Evolutionary conservation across 2,888 invertebrate genomes (phyloP), one percentile per base, ranked within the genome.

Genomic region (Ashinkailepas kermadecensis): DNA sequence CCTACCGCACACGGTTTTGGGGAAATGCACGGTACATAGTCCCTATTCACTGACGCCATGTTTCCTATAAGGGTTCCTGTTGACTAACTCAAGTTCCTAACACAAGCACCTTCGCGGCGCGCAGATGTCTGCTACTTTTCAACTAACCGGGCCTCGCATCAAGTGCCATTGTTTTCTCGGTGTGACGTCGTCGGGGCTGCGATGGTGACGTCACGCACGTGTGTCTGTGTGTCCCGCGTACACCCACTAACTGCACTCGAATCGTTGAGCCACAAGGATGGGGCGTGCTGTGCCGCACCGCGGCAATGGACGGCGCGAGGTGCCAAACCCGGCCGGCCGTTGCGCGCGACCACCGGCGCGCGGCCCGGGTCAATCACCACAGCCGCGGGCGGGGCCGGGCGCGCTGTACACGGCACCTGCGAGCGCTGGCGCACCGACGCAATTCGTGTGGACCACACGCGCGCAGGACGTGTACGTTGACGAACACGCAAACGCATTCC

Each of bases 71-170:
- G 54, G 74, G 74, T 74, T 74, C 74, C 74, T 74, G 74, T 74
- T 74, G 74, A 74, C 74, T 74, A 74, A 74, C 74, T 74, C 74
- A 74, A 74, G 74, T 74, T 74, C 74, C 74, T 74, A 74, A 74
- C 74, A 74, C 74, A 23, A 18, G 74, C 74, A 74, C 74, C 74
- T 54, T 21, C 74, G 18, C 74, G 74, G 39, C 74, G 65, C 65
- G 9, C 18, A 39, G 6, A 13, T 10, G 74, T 23, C 67, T 67
- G 67, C 67, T 67, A 18, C 74, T 74, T 54, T 54, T 18, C 54
- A 74, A 74, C 74, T 74, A 74, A 74, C 74, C 74, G 74, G 74
- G 74, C 74, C 74, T 74, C 74, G 74, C 74, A 74, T 74, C 74
- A 74, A 74, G 74, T 74, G 74, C 74, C 74, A 74, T 74, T 74